Percentiles rank a stretch among this genome's conserved stretches.
Conservation (phyloP, 2,888 invertebrate species). For the Pyrocoelia pectoralis region DNA sequence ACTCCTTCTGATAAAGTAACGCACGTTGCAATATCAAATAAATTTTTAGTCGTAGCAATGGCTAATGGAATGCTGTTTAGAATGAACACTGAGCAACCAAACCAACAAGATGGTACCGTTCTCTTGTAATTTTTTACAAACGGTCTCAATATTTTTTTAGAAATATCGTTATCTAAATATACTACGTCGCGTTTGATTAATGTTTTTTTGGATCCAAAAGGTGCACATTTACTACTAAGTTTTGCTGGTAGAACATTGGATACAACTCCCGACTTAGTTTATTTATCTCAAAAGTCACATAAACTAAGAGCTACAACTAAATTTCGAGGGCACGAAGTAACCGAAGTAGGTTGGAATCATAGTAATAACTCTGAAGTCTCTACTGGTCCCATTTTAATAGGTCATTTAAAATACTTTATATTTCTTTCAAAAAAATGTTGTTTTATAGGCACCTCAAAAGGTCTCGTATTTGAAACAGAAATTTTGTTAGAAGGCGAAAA, state of each 20-base stretch:
- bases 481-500: slow-evolving; percentile 82
- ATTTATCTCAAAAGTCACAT: slow-evolving; percentile 77
- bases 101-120: slow-evolving; percentile 75
- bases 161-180: slow-evolving; percentile 75
- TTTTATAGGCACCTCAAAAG: slow-evolving; percentile 89
- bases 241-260: slow-evolving; percentile 69
- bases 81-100: slow-evolving; percentile 81
- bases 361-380: slow-evolving; percentile 72
- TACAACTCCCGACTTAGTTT: slow-evolving; percentile 77
- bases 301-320: slow-evolving; percentile 75
- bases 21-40: slow-evolving; percentile 82
- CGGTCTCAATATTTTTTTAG: slow-evolving; percentile 61
- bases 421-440: not conserved
- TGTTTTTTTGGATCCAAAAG: slow-evolving; percentile 86
- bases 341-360: slow-evolving; percentile 90
- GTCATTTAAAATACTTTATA: too few species aligned
- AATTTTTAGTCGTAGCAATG: slow-evolving; percentile 85
- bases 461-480: slow-evolving; percentile 90
- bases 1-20: slow-evolving; percentile 81
- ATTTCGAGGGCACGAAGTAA: slow-evolving; percentile 82
- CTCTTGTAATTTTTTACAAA: not conserved
- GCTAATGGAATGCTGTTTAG: slow-evolving; percentile 81
- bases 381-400: slow-evolving; percentile 84
- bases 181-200: slow-evolving; percentile 69
- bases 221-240: slow-evolving; percentile 82